Evolutionary conservation across 1,140 invertebrate genomes (phyloP).

Genomic region (Steinernema feltiae): DNA sequence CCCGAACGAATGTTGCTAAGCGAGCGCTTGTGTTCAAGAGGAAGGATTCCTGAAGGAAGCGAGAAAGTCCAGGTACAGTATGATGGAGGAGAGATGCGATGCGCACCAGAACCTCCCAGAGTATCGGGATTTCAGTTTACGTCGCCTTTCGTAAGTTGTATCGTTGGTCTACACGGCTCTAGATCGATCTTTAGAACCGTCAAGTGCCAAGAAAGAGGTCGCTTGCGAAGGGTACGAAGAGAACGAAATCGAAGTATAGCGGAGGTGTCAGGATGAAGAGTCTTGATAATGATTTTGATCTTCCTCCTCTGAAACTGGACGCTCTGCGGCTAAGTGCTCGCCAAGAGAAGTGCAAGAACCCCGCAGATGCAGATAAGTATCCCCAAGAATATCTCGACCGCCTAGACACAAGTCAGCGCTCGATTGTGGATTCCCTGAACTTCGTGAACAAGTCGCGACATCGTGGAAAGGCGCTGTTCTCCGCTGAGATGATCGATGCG

Average conservation of each 20-base stretch:
- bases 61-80: background rate
- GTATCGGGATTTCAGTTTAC: slow-evolving; percentile 32
- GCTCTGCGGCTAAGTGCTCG: background rate
- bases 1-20: background rate
- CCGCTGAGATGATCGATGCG: slow-evolving; percentile 5
- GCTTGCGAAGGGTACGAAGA: background rate
- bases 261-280: background rate
- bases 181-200: background rate
- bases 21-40: background rate
- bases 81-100: background rate
- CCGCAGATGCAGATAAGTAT: too few relatives aligned
- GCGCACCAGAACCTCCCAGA: background rate
- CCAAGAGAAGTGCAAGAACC: background rate
- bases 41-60: background rate
- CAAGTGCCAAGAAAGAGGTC: background rate
- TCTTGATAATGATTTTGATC: background rate
- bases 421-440: background rate
- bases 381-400: too few relatives aligned
- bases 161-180: background rate
- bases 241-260: background rate
- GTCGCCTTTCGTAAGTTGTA: background rate
- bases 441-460: background rate
- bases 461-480: slow-evolving; percentile 6
- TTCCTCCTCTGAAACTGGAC: background rate
- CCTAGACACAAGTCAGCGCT: background rate